Evolutionary conservation across 2,888 invertebrate genomes (phyloP).

Genomic region (Ennomos quercinarius): DNA sequence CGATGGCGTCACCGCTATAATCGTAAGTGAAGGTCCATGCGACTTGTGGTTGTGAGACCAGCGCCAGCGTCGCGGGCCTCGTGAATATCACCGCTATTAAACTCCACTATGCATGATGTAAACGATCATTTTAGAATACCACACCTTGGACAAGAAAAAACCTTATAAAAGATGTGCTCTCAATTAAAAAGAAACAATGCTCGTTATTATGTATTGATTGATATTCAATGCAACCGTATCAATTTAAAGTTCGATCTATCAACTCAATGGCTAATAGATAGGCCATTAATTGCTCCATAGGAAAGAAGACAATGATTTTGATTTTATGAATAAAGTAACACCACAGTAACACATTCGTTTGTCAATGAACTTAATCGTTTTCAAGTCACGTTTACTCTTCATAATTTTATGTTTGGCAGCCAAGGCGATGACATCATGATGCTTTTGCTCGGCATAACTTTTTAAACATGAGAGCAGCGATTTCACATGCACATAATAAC

Average conservation of each 20-base stretch:
- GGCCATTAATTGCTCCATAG: constrained; percentile 12
- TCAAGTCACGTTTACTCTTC: constrained; percentile 46
- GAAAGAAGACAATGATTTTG: constrained; percentile 26
- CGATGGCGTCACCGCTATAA: constrained; percentile 82
- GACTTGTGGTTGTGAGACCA: constrained; percentile 36
- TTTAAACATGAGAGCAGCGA: constrained; percentile 35
- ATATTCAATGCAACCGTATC: constrained; percentile 24
- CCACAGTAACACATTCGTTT: constrained; percentile 15
- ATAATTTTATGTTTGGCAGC: constrained; percentile 19
- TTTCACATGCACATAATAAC: neutral
- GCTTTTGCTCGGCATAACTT: constrained; percentile 5
- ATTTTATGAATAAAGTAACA: constrained; percentile 23
- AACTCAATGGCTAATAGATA: constrained; percentile 12
- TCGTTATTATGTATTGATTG: neutral
- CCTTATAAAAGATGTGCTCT: neutral
- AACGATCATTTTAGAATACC: constrained; percentile 48
- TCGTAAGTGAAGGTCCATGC: constrained; percentile 65
- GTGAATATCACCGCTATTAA: constrained; percentile 28
- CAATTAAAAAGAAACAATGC: neutral
- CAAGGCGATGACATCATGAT: constrained; percentile 30
- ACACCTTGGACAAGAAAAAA: constrained; percentile 5
- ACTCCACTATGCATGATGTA: constrained; percentile 57
- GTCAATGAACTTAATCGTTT: constrained; percentile 37
- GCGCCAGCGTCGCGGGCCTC: constrained; percentile 27
- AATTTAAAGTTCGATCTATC: constrained; percentile 25